A percentile compares a stretch with the other conserved stretches of the same genome.
Conservation (phyloP, 2,888 invertebrate genomes). For the Caenorhabditis becei region DNA sequence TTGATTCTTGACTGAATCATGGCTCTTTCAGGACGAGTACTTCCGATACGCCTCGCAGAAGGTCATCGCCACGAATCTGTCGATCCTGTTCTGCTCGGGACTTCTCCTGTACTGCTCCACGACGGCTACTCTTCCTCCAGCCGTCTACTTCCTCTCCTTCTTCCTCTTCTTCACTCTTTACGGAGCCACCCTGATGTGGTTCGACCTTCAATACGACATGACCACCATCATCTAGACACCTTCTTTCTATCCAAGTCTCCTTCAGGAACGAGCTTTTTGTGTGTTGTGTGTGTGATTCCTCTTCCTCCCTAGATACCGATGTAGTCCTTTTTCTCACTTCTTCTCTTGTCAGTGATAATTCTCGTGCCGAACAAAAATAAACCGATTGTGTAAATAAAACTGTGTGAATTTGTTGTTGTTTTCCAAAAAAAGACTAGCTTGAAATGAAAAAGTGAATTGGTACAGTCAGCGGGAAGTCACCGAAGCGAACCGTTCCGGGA, state of each 20-base stretch:
- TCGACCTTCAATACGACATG: slow-evolving; percentile 80
- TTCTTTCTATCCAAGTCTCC: not conserved
- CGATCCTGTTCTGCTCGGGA: slow-evolving; percentile 69
- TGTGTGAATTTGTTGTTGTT: not conserved
- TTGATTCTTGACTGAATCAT: no score
- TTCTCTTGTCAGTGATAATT: not conserved
- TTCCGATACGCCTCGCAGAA: slow-evolving; percentile 79
- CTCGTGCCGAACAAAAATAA: slow-evolving; percentile 7
- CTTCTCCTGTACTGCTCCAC: slow-evolving; percentile 71
- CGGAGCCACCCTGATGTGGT: slow-evolving; percentile 77
- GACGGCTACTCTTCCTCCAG: slow-evolving; percentile 63
- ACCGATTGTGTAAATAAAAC: slow-evolving; percentile 34
- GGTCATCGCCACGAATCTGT: slow-evolving; percentile 72
- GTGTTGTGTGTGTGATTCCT: slow-evolving; percentile 11
- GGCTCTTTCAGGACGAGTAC: slow-evolving; percentile 79
- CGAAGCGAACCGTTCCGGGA: not conserved
- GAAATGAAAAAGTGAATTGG: not conserved
- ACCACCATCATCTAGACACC: slow-evolving; percentile 68
- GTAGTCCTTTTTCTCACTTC: slow-evolving; percentile 1
- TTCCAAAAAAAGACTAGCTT: slow-evolving; percentile 9
- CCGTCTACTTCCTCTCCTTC: slow-evolving; percentile 71
- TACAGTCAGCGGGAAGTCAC: not conserved
- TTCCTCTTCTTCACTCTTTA: slow-evolving; percentile 74
- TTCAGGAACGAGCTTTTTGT: slow-evolving; percentile 46
- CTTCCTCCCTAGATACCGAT: slow-evolving; percentile 24